Evolutionary conservation across 2,888 invertebrate genomes (phyloP).

Genomic region (Dorcus hopei): DNA sequence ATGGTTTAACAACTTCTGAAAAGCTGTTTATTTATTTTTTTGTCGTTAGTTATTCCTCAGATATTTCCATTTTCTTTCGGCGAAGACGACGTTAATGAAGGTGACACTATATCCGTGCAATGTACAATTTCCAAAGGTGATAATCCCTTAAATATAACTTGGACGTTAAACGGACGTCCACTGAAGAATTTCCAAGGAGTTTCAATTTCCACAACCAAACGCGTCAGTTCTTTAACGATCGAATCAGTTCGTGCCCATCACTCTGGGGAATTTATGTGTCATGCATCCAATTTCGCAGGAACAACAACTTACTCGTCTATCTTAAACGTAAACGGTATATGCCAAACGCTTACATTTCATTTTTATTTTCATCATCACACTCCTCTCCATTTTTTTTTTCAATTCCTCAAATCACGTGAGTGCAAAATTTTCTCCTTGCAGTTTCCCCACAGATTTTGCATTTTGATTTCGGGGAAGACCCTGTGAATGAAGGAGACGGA

Average conservation of each 20-base stretch:
- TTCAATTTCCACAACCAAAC: conserved; percentile 58
- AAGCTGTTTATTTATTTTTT: background rate
- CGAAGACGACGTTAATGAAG: conserved; percentile 70
- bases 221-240: conserved; percentile 67
- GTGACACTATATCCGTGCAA: conserved; percentile 69
- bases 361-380: conserved; percentile 22
- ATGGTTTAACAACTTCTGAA: no score
- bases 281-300: conserved; percentile 66
- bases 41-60: conserved; percentile 61
- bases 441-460: conserved; percentile 70
- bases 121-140: conserved; percentile 77
- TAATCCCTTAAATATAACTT: conserved; percentile 68
- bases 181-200: conserved; percentile 56
- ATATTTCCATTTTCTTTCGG: conserved; percentile 67
- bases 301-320: conserved; percentile 61
- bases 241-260: conserved; percentile 70
- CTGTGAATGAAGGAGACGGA: conserved; percentile 71
- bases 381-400: background rate
- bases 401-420: background rate
- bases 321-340: conserved; percentile 69
- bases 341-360: background rate
- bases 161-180: conserved; percentile 63
- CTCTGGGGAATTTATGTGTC: conserved; percentile 72
- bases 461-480: conserved; percentile 70
- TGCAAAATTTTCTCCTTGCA: conserved; percentile 51